phyloP scores from a whole-genome alignment of 2,888 invertebrate genomes.

The Terebella lapidaria region DNA sequence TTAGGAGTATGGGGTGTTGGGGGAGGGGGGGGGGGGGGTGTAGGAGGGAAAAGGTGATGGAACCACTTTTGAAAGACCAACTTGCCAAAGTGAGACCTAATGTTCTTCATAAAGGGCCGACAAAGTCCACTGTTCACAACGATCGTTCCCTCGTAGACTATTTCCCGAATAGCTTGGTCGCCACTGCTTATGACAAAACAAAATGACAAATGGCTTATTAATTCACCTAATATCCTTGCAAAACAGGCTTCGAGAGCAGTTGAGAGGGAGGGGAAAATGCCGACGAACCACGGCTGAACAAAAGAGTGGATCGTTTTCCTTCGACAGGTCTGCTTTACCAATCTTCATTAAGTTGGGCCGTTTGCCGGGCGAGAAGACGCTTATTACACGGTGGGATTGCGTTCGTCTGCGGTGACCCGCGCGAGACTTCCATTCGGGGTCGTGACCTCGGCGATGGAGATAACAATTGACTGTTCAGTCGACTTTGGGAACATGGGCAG shows the following conservation, averaged over 20 bases:
- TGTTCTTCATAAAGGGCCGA: no score
- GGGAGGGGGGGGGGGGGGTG: no score
- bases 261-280: not conserved
- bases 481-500: no score
- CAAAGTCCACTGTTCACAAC: no score
- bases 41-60: no score
- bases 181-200: not conserved
- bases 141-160: no score
- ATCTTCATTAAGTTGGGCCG: not conserved
- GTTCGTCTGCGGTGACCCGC: not conserved
- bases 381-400: not conserved
- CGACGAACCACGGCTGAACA: not conserved
- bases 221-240: slow-evolving; percentile 2
- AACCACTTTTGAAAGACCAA: no score
- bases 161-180: not conserved
- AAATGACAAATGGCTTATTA: slow-evolving; percentile 3
- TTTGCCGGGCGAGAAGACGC: not conserved
- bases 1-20: no score
- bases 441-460: no score
- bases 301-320: not conserved
- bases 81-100: no score
- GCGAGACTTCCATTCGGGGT: not conserved
- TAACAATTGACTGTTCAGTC: no score
- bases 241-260: no score
- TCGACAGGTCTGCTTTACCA: not conserved